Conservation (phyloP, 1,140 invertebrate genomes). For the Bombus affinis region DNA sequence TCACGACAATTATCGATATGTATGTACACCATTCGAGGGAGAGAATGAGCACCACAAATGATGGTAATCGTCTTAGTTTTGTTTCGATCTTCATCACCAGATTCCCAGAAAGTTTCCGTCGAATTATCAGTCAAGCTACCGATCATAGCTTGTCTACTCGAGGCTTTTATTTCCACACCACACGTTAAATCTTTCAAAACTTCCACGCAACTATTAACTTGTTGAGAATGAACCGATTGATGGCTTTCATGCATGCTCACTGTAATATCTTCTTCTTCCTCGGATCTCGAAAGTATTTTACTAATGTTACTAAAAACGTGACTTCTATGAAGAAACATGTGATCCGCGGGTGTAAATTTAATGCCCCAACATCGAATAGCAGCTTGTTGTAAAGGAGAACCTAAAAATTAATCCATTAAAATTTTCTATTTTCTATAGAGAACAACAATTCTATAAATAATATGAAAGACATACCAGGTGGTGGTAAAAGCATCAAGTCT, state of each 20-base stretch:
- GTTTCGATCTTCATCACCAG: slow-evolving; percentile 97
- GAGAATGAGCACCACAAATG: slow-evolving; percentile 83
- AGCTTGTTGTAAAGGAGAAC: slow-evolving; percentile 94
- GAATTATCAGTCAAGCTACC: slow-evolving; percentile 95
- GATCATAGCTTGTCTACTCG: slow-evolving; percentile 96
- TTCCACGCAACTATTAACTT: slow-evolving; percentile 85
- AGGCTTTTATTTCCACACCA: slow-evolving; percentile 92
- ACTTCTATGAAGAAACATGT: slow-evolving; percentile 95
- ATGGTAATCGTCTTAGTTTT: slow-evolving; percentile 92
- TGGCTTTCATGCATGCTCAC: slow-evolving; percentile 86
- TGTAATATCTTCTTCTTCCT: slow-evolving; percentile 87
- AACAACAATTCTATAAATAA: background rate
- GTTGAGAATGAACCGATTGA: slow-evolving; percentile 79
- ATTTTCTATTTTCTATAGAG: background rate
- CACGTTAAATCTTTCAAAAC: slow-evolving; percentile 89
- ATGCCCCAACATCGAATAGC: slow-evolving; percentile 97
- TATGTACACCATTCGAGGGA: slow-evolving; percentile 89
- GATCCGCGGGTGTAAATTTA: slow-evolving; percentile 93
- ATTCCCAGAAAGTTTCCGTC: slow-evolving; percentile 99
- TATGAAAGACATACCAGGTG: slow-evolving; percentile 83
- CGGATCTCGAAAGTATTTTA: slow-evolving; percentile 96
- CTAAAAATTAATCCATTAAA: slow-evolving; percentile 56
- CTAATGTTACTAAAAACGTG: slow-evolving; percentile 98
- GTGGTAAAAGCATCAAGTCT: slow-evolving; percentile 95
- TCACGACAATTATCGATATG: slow-evolving; percentile 97